phyloP scores from a whole-genome alignment of 1,140 invertebrate genomes.

The Pemphigus obesinymphae region DNA sequence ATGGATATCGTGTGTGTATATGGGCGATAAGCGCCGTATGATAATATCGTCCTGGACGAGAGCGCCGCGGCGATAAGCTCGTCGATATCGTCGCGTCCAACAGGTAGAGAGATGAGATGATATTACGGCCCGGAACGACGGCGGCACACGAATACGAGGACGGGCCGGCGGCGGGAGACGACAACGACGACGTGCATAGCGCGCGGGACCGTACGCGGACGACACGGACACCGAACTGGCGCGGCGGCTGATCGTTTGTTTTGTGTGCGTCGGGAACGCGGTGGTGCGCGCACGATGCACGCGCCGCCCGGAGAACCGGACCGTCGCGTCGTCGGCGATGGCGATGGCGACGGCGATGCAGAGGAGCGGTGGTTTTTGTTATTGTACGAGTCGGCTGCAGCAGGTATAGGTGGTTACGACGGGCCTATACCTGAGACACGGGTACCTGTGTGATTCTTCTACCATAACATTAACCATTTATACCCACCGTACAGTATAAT shows the following conservation, averaged over 20 bases:
- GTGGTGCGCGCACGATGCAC: too few species aligned
- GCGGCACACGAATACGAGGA: background rate
- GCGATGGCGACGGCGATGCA: background rate
- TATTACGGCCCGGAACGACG: background rate
- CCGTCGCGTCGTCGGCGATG: background rate
- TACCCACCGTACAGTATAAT: too few species aligned
- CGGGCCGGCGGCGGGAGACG: background rate
- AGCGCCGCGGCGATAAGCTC: too few species aligned
- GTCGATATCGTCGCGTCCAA: too few species aligned
- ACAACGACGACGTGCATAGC: background rate
- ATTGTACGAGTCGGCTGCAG: too few species aligned
- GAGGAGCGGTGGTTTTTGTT: background rate
- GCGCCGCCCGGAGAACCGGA: conserved; percentile 2
- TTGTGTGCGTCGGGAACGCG: background rate
- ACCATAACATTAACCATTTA: too few species aligned
- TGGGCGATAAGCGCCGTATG: too few species aligned
- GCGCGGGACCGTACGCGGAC: background rate
- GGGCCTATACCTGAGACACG: too few species aligned
- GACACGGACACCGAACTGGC: conserved; percentile 17
- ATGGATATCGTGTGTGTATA: background rate
- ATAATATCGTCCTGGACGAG: too few species aligned
- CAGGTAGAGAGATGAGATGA: too few species aligned
- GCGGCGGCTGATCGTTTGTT: background rate
- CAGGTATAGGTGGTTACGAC: too few species aligned
- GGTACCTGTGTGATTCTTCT: background rate